A percentile compares a stretch with the other conserved stretches of the same genome.
Conservation (phyloP, 2,797 vertebrate species). For the Thalassophryne amazonica region DNA sequence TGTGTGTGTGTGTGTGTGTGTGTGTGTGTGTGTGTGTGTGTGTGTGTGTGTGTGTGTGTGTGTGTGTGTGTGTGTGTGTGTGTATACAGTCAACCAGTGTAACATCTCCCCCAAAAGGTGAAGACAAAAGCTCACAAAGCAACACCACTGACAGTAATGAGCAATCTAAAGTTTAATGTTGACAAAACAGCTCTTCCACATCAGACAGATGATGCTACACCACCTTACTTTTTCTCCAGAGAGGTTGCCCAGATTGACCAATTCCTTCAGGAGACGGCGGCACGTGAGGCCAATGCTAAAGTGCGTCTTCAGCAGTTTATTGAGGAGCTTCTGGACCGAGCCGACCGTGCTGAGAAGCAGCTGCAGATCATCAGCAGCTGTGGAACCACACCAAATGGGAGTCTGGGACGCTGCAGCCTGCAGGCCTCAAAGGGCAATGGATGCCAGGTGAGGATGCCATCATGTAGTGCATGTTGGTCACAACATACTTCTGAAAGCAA, state of each 20-base stretch:
- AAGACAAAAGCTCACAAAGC: no score
- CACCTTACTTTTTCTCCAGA: constrained; percentile 65
- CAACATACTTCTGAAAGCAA: neutral
- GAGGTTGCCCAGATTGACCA: constrained; percentile 96
- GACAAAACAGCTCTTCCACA: no score
- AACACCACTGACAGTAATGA: no score
- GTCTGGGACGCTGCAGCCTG: constrained; percentile 88
- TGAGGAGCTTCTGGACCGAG: constrained; percentile 96
- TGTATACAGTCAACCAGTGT: no score
- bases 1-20: no score
- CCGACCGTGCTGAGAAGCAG: constrained; percentile 94
- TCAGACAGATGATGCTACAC: neutral
- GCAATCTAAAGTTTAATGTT: no score
- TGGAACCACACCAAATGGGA: constrained; percentile 91
- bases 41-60: no score
- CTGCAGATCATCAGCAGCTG: constrained; percentile 99
- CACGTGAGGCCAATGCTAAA: constrained; percentile 94
- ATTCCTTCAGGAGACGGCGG: constrained; percentile 97
- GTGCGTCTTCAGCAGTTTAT: constrained; percentile 97
- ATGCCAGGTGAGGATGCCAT: constrained; percentile 79
- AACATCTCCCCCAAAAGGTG: no score
- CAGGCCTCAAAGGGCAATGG: constrained; percentile 82
- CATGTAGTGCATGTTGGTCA: no score
- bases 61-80: no score
- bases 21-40: no score